Evolutionary conservation across 2,888 invertebrate species (phyloP), one percentile per base, ranked within the genome.

Genomic region (Leucoptera coffeella): DNA sequence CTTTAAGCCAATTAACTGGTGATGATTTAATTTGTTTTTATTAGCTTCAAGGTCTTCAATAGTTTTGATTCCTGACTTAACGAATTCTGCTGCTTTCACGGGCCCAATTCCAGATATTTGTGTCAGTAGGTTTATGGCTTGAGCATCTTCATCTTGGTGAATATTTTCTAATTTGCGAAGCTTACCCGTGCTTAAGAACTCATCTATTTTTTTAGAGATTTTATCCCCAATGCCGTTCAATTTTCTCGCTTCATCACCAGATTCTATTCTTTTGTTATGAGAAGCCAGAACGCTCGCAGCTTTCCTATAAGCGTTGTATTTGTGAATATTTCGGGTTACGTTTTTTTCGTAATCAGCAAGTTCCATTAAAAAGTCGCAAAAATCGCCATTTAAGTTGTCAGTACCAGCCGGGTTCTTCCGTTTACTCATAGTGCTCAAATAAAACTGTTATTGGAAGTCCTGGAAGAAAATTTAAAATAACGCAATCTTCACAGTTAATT

Each of bases 271-370:
- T 25, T 65, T 72, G 2, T 74, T 55, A 41, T 81, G 77, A 29
- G 69, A 46, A 7, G 82, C 74, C 26, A 89, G 51, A 5, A 76
- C 73, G 32, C 74, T 73, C 1, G 85, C 82, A 2, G 82, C 82
- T 58, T 80, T 81, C 34, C 77, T 75, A 35, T 88, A 89, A 0
- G 81, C 86, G 53, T 83, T 85, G 40, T 77, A 80, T 50, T 86
- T 87, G 45, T 82, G 79, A 39, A 84, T 74, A 42, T 85, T 82
- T 27, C 83, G 71, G 34, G 56, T 80, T 1, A 86, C 77, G 54
- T 87, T 87, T 44, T 79, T 80, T 45, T 89, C 88, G 51, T 82
- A 85, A 36, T 86, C 80, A 2, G 85, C 82, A 30, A 88, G 50
- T 53, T 88, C 87, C 78, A 62, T 60, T 14, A 81, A 48, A 46